Percentiles rank a stretch among this genome's conserved stretches.
Conservation (phyloP, 2,797 vertebrate genomes). For the Mus spretus region DNA sequence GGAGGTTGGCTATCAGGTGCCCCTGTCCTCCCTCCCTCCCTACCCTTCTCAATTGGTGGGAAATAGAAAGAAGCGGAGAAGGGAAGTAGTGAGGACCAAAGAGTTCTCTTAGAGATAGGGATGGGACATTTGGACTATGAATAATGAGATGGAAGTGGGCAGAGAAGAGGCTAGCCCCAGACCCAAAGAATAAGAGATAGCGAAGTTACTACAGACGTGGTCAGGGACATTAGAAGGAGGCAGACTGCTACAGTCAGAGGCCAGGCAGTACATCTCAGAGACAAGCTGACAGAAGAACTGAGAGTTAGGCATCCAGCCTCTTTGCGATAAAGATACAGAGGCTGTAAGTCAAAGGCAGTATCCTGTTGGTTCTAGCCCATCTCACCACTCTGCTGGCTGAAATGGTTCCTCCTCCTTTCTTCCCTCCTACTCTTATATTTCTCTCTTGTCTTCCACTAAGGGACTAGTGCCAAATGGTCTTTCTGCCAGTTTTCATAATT, state of each 20-base stretch:
- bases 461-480: constrained; percentile 64
- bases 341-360: background rate
- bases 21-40: background rate
- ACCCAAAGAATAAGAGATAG: constrained; percentile 12
- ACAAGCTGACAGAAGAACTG: background rate
- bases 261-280: constrained; percentile 38
- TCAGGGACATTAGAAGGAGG: constrained; percentile 2
- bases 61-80: constrained; percentile 18
- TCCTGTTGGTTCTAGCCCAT: constrained; percentile 25
- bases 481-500: constrained; percentile 66
- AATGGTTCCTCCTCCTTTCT: constrained; percentile 26
- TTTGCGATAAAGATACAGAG: background rate
- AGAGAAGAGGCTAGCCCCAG: constrained; percentile 42
- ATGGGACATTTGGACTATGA: constrained; percentile 42
- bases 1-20: background rate
- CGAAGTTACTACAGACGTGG: constrained; percentile 1
- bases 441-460: constrained; percentile 36
- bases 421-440: background rate
- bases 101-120: constrained; percentile 59
- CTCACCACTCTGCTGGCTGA: constrained; percentile 15
- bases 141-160: constrained; percentile 33
- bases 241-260: background rate
- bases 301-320: background rate
- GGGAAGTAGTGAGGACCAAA: constrained; percentile 29
- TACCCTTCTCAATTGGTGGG: background rate